phyloP scores from a whole-genome alignment of 2,888 invertebrate genomes.

The Pediacus dermestoides region DNA sequence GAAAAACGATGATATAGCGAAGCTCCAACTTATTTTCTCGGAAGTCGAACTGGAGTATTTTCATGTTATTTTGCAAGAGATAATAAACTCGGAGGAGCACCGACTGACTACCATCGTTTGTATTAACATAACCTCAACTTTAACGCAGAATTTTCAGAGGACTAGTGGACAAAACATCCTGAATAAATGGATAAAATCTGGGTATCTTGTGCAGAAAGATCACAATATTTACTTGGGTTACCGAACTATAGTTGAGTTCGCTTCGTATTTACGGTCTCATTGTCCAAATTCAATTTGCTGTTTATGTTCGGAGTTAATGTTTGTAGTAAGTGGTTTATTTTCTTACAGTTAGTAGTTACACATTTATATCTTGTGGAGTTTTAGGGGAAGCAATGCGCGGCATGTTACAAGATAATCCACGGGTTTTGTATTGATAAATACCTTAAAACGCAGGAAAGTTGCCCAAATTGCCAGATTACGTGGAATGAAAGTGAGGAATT shows the following conservation, averaged over 20 bases:
- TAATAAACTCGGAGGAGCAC: neutral
- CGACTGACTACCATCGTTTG: neutral
- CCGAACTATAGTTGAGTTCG: neutral
- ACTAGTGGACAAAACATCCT: neutral
- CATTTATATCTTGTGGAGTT: neutral
- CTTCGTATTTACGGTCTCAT: neutral
- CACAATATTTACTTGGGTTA: neutral
- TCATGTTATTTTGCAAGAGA: neutral
- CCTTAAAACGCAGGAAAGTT: slow-evolving; percentile 7
- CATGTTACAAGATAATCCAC: slow-evolving; percentile 12
- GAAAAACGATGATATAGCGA: slow-evolving; percentile 1
- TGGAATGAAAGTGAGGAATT: slow-evolving; percentile 5
- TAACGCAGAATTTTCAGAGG: neutral
- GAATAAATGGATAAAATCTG: neutral
- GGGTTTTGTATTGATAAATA: slow-evolving; percentile 12
- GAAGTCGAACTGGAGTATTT: neutral
- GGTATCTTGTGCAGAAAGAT: neutral
- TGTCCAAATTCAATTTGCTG: neutral
- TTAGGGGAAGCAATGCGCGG: slow-evolving; percentile 8
- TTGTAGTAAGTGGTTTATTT: no score
- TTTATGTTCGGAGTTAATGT: neutral
- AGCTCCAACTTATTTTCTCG: neutral
- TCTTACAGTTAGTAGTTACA: no score
- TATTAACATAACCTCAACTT: neutral
- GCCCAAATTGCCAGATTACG: slow-evolving; percentile 11